These are phyloP conservation scores for Holothuria leucospilota DNA, from an alignment of 53 echinoderm and acorn worm species.

Conservation along the genomic window DNA sequence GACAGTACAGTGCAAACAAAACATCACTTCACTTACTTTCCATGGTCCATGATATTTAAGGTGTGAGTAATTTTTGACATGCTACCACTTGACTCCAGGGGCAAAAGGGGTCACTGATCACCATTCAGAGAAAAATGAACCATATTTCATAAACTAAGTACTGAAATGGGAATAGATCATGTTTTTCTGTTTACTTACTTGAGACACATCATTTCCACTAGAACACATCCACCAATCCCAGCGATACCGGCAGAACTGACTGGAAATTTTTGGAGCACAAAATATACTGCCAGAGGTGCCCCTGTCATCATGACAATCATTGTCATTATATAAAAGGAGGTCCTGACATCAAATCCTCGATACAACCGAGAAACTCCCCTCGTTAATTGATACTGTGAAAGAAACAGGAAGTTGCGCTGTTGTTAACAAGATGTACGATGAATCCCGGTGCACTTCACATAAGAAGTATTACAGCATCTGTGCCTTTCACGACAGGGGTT, in stretches of 20 bases:
- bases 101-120: not conserved
- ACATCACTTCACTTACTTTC: too few species aligned
- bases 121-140: not conserved
- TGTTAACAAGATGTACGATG: too few species aligned
- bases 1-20: too few species aligned
- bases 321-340: constrained; percentile 57
- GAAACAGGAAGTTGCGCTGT: not conserved
- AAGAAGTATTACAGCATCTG: too few species aligned
- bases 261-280: constrained; percentile 67
- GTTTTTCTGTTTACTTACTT: constrained; percentile 63
- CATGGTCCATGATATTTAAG: too few species aligned
- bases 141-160: not conserved
- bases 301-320: constrained; percentile 73
- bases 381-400: constrained; percentile 79
- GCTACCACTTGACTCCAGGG: too few species aligned
- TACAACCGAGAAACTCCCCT: constrained; percentile 63
- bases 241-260: constrained; percentile 79
- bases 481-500: too few species aligned
- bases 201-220: constrained; percentile 88
- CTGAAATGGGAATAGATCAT: not conserved
- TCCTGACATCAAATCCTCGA: constrained; percentile 74
- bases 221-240: constrained; percentile 89
- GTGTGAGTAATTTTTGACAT: too few species aligned
- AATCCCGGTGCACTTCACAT: too few species aligned
- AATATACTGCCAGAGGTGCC: constrained; percentile 74